Conservation (phyloP, 2,113 vertebrate species). For the Notothenia coriiceps region DNA sequence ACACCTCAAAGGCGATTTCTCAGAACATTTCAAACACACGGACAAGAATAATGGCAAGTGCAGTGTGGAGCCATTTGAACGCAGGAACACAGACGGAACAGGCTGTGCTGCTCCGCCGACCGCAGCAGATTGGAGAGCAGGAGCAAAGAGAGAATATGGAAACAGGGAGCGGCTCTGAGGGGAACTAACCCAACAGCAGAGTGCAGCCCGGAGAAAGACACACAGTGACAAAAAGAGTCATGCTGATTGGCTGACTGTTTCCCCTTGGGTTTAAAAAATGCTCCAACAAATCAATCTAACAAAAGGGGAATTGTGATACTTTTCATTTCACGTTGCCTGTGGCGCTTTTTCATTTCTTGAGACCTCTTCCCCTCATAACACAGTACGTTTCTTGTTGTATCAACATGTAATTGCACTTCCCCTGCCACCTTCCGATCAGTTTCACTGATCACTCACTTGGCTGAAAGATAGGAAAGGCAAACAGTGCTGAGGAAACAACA, state of each 20-base stretch:
- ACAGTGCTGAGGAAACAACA: slow-evolving; percentile 73
- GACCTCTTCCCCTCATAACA: not conserved
- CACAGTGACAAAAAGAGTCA: slow-evolving; percentile 52
- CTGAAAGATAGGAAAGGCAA: slow-evolving; percentile 79
- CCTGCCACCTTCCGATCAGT: slow-evolving; percentile 76
- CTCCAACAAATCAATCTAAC: slow-evolving; percentile 10
- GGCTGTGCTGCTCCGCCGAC: slow-evolving; percentile 71
- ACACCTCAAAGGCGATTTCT: slow-evolving; percentile 55
- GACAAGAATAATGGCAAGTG: slow-evolving; percentile 70
- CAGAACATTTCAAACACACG: slow-evolving; percentile 61
- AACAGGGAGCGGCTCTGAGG: slow-evolving; percentile 78
- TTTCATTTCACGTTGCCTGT: not conserved
- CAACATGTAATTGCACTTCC: slow-evolving; percentile 75
- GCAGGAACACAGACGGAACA: slow-evolving; percentile 60
- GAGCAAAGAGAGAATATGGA: slow-evolving; percentile 68
- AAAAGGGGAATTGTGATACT: slow-evolving; percentile 11
- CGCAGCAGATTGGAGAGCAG: slow-evolving; percentile 74
- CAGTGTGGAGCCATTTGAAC: slow-evolving; percentile 61
- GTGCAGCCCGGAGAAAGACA: slow-evolving; percentile 31
- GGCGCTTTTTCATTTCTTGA: not conserved
- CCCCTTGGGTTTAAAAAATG: slow-evolving; percentile 22
- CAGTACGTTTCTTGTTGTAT: slow-evolving; percentile 32
- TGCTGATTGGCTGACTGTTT: slow-evolving; percentile 35
- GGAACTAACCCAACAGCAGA: slow-evolving; percentile 59
- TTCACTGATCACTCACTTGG: slow-evolving; percentile 65